Evolutionary conservation across 1,140 invertebrate genomes (phyloP).

Genomic region (Meloidogyne floridensis): DNA sequence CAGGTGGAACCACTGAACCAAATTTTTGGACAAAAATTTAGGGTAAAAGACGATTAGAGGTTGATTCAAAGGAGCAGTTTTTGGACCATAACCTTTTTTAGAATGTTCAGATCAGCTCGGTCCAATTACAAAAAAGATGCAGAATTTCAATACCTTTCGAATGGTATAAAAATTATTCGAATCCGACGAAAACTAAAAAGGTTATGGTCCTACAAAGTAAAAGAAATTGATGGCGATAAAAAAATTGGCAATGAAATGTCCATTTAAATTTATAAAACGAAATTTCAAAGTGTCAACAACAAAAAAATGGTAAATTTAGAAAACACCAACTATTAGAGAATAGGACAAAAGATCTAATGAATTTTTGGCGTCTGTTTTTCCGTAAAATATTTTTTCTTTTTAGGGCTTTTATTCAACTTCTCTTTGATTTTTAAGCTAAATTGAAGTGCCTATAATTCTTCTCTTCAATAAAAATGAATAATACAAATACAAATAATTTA

Average conservation of each 20-base stretch:
- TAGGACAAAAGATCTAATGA: no score
- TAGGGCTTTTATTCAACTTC: neutral
- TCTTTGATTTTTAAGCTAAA: neutral
- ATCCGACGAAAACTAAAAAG: no score
- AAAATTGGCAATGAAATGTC: neutral
- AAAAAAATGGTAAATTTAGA: neutral
- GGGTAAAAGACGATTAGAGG: neutral
- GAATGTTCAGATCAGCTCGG: no score
- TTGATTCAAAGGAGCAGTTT: no score
- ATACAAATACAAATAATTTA: neutral
- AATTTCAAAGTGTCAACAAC: no score
- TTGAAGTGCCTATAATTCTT: neutral
- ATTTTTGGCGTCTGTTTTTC: neutral
- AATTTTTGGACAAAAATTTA: neutral
- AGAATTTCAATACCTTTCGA: no score
- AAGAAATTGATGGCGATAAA: constrained; percentile 10
- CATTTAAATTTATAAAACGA: neutral
- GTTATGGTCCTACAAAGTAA: neutral
- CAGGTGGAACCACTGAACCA: neutral
- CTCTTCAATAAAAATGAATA: neutral
- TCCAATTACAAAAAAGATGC: no score
- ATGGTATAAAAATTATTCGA: no score
- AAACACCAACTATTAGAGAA: neutral
- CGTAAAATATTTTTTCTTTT: neutral
- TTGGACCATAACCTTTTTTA: no score